Base-by-base conservation (phyloP, 2,888 invertebrate genomes). In the Pristionchus fissidentatus region DNA sequence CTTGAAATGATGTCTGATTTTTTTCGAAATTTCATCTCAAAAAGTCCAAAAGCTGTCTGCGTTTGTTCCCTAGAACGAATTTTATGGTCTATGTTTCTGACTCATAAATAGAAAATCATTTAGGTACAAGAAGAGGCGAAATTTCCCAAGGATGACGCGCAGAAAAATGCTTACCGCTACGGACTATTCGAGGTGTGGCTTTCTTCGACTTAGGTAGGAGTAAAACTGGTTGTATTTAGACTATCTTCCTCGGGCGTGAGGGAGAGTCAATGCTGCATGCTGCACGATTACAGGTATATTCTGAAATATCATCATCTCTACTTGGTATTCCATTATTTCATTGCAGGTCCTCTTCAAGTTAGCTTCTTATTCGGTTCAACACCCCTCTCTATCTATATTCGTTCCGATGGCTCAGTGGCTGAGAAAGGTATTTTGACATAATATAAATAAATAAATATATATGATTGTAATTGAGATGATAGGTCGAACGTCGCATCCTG, bases 231-330 rank as follows among this genome's bases (percentile, higher is more conserved):
- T 22, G 5, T 32, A 13, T 41, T 35, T 29, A 81, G 80, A 46
- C 87, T n/a, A 85, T 88, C 32, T 88, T 88, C 57, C 83, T 88
- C 3, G 88, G 87, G 2, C 78, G 88, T 55, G 81, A 87, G 43
- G 88, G 86, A 3, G 88, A 88, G 43, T 38, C 84, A 1, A 43
- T 73, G 5, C 82, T 87, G 8, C 87, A 88, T 62, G 13, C 60
- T 35, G 80, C 62, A 35, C 43, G 80, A 22, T 38, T 81, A n/a
- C 62, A 81, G 80, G 80, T 81, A 26, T 22, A 66, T 13, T 29
- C 4, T 41, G 2, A 19, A 10, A 49, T 49, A 10, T 49, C 49
- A 49, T 15, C 13, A 49, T 46, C 29, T 46, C 13, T 46, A 4
- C 22, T 15, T 26, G 35, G 26, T 2, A 7, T 49, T 8, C 19